Evolutionary conservation across 2,888 invertebrate genomes (phyloP).

Genomic region (Euplexia lucipara): DNA sequence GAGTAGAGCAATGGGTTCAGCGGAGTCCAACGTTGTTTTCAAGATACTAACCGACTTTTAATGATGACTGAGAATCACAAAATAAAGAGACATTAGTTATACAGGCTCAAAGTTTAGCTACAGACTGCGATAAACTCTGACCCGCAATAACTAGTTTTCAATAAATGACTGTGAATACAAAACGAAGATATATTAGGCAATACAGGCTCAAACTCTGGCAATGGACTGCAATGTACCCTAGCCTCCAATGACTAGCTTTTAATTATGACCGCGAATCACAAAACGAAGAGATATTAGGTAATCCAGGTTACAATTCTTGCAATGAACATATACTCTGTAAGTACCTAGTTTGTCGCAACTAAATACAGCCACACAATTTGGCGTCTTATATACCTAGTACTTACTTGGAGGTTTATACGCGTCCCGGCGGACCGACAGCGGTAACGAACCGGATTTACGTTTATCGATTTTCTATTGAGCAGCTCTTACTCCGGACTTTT

Average conservation of each 20-base stretch:
- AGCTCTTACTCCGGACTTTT: conserved; percentile 20
- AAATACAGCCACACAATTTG: conserved; percentile 1
- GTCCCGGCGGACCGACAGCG: conserved; percentile 20
- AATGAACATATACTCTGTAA: neutral
- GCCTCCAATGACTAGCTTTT: no score
- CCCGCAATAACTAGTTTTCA: no score
- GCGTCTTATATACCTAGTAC: conserved; percentile 19
- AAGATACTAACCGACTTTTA: neutral
- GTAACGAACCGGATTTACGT: conserved; percentile 50
- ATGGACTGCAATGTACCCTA: no score
- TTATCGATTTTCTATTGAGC: conserved; percentile 54
- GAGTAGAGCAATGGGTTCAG: neutral
- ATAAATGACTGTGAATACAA: no score
- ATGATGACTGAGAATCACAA: no score
- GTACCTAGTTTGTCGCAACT: neutral
- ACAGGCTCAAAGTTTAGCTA: neutral
- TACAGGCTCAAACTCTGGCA: neutral
- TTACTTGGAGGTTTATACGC: conserved; percentile 32
- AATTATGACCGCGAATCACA: no score
- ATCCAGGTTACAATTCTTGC: neutral
- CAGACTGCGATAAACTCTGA: no score
- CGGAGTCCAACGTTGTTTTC: neutral
- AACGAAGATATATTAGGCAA: neutral
- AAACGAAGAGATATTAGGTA: neutral
- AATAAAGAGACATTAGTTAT: neutral